Conservation (phyloP, 1,140 invertebrate species). For the Drosophila fuyamai region DNA sequence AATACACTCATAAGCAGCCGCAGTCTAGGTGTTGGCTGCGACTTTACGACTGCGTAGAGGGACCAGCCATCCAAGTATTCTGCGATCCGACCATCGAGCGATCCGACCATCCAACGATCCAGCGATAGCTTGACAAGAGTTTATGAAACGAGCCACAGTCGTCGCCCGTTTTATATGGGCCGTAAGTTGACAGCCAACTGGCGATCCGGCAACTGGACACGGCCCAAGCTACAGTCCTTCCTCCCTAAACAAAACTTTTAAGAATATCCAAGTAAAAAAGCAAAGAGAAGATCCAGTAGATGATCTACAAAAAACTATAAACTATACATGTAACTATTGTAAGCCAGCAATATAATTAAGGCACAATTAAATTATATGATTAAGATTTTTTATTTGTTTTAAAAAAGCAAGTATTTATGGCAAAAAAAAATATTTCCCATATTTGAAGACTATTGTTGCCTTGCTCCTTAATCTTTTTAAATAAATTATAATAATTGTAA, state of each 20-base stretch:
- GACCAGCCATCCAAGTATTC: constrained; percentile 10
- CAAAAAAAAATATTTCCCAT: no score
- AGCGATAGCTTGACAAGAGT: constrained; percentile 78
- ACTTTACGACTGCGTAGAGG: constrained; percentile 63
- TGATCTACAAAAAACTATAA: no score
- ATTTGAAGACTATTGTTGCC: no score
- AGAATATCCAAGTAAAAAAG: no score
- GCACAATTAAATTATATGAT: no score
- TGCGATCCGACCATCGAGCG: constrained; percentile 2
- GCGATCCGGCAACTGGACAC: constrained; percentile 39
- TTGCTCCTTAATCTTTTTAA: no score
- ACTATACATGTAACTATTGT: no score
- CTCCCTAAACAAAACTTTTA: not conserved
- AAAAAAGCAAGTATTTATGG: no score
- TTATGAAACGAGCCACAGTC: constrained; percentile 79
- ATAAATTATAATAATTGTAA: no score
- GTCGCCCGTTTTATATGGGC: constrained; percentile 67
- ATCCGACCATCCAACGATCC: constrained; percentile 20
- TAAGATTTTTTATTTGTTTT: no score
- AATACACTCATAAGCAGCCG: constrained; percentile 75
- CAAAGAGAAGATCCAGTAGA: no score
- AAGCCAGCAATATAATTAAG: no score
- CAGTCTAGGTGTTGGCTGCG: constrained; percentile 73
- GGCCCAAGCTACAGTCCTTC: constrained; percentile 11
- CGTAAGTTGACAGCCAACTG: constrained; percentile 67